phyloP scores from a whole-genome alignment of 1,140 invertebrate genomes.

The Drosophila murphyi region DNA sequence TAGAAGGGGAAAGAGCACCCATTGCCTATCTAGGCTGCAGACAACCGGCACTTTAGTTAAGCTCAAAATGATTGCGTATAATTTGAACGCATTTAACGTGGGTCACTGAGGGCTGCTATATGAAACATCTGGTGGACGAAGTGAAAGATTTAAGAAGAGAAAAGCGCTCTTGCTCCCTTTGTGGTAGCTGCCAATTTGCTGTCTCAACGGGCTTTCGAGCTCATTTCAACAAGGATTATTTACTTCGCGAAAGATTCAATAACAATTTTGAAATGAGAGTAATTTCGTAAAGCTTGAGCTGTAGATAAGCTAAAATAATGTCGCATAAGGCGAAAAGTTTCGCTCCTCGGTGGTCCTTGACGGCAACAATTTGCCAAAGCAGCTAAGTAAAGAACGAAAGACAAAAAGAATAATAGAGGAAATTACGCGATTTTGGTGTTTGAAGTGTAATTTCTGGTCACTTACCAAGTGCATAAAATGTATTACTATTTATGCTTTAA shows the following conservation, averaged over 20 bases:
- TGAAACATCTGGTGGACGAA: not conserved
- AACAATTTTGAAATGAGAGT: conserved; percentile 77
- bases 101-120: not conserved
- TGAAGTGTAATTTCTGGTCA: conserved; percentile 11
- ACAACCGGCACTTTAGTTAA: conserved; percentile 65
- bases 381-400: not conserved
- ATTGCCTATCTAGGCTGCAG: conserved; percentile 30
- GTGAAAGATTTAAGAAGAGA: not conserved
- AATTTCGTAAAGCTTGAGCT: conserved; percentile 62
- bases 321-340: conserved; percentile 50
- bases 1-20: not conserved
- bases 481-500: no score
- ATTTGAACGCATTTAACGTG: conserved; percentile 70
- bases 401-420: not conserved
- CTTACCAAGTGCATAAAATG: not conserved
- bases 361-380: conserved; percentile 7
- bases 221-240: conserved; percentile 79
- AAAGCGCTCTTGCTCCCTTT: conserved; percentile 3
- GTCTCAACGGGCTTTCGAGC: conserved; percentile 53
- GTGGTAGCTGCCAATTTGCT: conserved; percentile 29
- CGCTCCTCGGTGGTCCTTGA: not conserved
- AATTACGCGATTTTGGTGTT: conserved; percentile 11
- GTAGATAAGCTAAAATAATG: conserved; percentile 70
- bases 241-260: conserved; percentile 77
- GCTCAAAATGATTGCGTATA: conserved; percentile 74